A percentile compares a stretch with the other conserved stretches of the same genome.
Evolutionary conservation across 2,888 invertebrate genomes (phyloP).

Genomic region (Cephus sareptanus): DNA sequence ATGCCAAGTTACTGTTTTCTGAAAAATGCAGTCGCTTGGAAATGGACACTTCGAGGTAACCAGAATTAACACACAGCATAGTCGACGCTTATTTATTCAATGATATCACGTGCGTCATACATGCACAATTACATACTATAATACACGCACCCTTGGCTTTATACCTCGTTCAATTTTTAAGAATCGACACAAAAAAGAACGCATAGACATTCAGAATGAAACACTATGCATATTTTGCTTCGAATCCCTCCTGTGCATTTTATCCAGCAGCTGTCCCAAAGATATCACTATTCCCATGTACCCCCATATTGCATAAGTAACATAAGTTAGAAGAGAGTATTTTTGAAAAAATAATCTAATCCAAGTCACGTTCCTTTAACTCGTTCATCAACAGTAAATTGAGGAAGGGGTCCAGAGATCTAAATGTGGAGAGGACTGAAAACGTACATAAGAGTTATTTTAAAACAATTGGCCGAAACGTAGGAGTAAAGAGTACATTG

Average conservation of each 20-base stretch:
- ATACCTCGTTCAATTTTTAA: neutral
- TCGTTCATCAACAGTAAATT: neutral
- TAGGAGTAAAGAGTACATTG: neutral
- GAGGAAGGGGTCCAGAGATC: neutral
- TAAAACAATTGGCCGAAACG: neutral
- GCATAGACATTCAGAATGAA: neutral
- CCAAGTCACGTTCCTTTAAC: too few relatives aligned
- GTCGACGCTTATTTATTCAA: neutral
- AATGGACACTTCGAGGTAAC: conserved; percentile 52
- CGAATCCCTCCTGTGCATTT: neutral
- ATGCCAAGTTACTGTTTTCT: conserved; percentile 27
- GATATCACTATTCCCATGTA: too few relatives aligned
- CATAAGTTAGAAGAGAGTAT: too few relatives aligned
- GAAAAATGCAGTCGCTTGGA: conserved; percentile 44
- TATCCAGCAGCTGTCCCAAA: neutral
- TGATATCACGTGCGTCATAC: neutral
- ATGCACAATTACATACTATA: neutral
- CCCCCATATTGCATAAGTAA: too few relatives aligned
- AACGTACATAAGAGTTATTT: neutral
- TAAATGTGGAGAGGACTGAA: neutral
- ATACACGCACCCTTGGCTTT: neutral
- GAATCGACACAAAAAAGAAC: neutral
- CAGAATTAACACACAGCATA: conserved; percentile 22
- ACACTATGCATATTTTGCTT: neutral
- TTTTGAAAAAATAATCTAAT: too few relatives aligned